Conservation (phyloP, 2,797 vertebrate genomes). For the Enoplosus armatus region DNA sequence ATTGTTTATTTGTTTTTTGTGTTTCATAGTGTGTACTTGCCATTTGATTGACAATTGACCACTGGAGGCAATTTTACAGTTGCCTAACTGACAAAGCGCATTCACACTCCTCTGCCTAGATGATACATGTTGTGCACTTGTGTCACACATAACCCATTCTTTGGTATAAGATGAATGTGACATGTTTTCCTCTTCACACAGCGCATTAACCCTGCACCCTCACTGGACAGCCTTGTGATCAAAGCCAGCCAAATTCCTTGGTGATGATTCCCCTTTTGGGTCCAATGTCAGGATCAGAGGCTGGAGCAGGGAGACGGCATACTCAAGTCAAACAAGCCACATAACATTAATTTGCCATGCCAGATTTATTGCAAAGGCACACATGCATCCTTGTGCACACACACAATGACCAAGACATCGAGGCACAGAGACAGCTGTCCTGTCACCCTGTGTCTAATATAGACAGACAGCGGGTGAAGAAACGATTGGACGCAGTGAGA, state of each 20-base stretch:
- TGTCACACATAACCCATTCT: conserved; percentile 36
- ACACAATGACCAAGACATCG: conserved; percentile 36
- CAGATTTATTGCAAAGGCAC: conserved; percentile 68
- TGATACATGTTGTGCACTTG: conserved; percentile 15
- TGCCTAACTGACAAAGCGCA: not conserved
- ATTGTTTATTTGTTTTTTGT: conserved; percentile 2
- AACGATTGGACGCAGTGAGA: conserved; percentile 77
- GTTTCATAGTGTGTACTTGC: not conserved
- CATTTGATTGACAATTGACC: conserved; percentile 22
- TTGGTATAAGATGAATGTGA: conserved; percentile 10
- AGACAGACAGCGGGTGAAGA: conserved; percentile 76
- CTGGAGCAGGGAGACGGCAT: conserved; percentile 45
- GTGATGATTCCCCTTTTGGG: conserved; percentile 67
- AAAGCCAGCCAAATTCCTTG: conserved; percentile 70
- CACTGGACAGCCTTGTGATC: conserved; percentile 58
- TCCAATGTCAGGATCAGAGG: conserved; percentile 75
- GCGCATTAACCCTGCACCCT: conserved; percentile 44
- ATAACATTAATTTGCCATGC: conserved; percentile 71
- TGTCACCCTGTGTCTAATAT: conserved; percentile 73
- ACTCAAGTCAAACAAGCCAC: conserved; percentile 74
- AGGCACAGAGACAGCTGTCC: conserved; percentile 67
- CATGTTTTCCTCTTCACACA: conserved; percentile 39
- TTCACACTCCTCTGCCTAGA: conserved; percentile 1
- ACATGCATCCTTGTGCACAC: conserved; percentile 51
- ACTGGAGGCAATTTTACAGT: conserved; percentile 22